Conservation (phyloP, 1,140 invertebrate species). For the Diorhabda carinulata region DNA sequence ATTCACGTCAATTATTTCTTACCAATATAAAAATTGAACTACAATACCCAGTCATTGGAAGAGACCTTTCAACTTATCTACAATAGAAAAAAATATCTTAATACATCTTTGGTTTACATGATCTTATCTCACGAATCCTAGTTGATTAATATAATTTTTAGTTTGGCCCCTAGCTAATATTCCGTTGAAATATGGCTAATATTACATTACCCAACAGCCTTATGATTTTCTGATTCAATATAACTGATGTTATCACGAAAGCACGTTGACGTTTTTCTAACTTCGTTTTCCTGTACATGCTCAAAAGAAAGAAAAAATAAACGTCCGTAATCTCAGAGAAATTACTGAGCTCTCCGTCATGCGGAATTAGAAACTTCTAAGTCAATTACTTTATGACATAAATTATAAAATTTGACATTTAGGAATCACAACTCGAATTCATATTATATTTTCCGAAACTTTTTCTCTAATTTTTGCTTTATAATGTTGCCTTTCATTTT, state of each 20-base stretch:
- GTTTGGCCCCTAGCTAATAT: slow-evolving; percentile 10
- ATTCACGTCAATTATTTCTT: too few relatives aligned
- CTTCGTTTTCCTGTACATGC: slow-evolving; percentile 8
- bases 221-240: slow-evolving; percentile 9
- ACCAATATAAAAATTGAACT: background rate
- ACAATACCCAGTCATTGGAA: background rate
- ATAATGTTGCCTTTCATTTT: too few relatives aligned
- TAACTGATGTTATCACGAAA: slow-evolving; percentile 13
- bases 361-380: background rate
- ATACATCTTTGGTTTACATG: slow-evolving; percentile 5
- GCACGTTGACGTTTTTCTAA: slow-evolving; percentile 7
- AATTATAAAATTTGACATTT: too few relatives aligned
- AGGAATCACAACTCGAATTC: too few relatives aligned
- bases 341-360: background rate
- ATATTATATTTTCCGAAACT: too few relatives aligned
- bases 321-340: background rate
- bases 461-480: too few relatives aligned
- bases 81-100: background rate
- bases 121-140: slow-evolving; percentile 5
- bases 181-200: background rate
- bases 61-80: background rate
- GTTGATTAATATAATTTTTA: slow-evolving; percentile 10
- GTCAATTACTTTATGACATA: too few relatives aligned
- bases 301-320: slow-evolving; percentile 1
- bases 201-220: slow-evolving; percentile 4